Percentiles rank a stretch among this genome's conserved stretches.
Evolutionary conservation across 2,888 invertebrate species (phyloP).

Genomic region (Mesorhabditis spiculigera): DNA sequence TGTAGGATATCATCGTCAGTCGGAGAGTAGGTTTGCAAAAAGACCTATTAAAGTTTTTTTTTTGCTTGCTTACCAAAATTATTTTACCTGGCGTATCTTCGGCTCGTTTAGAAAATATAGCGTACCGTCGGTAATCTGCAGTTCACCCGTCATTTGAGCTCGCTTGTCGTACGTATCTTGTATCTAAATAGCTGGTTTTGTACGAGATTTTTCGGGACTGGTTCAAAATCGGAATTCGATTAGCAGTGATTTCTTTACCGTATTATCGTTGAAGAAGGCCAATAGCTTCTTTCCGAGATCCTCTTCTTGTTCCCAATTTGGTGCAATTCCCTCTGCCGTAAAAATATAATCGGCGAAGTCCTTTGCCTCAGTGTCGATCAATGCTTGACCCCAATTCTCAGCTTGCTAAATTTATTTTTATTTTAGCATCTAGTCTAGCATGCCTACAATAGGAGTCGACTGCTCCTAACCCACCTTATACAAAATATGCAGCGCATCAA

Average conservation of each 20-base stretch:
- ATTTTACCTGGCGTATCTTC: slow-evolving; percentile 12
- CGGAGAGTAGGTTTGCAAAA: slow-evolving; percentile 11
- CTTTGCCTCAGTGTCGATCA: slow-evolving; percentile 10
- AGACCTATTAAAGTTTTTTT: slow-evolving; percentile 9
- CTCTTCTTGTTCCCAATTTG: slow-evolving; percentile 1
- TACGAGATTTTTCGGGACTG: neutral
- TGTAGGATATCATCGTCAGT: slow-evolving; percentile 25
- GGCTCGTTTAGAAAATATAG: slow-evolving; percentile 30
- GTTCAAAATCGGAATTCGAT: neutral
- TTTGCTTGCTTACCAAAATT: neutral
- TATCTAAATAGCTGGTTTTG: neutral
- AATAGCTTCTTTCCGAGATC: slow-evolving; percentile 9
- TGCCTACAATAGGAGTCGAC: neutral
- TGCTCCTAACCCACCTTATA: slow-evolving; percentile 26
- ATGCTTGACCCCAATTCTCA: slow-evolving; percentile 12
- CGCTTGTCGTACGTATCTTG: neutral
- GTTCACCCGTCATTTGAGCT: slow-evolving; percentile 13
- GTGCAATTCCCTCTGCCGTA: slow-evolving; percentile 8
- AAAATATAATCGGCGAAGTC: slow-evolving; percentile 11
- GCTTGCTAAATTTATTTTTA: slow-evolving; percentile 11
- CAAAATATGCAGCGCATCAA: slow-evolving; percentile 31
- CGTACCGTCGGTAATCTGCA: slow-evolving; percentile 38
- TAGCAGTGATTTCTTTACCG: slow-evolving; percentile 3
- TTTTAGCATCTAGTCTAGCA: too few relatives aligned
- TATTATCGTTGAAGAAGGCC: slow-evolving; percentile 10